Conservation (phyloP, 2,888 invertebrate species). For the Acleris holmiana region DNA sequence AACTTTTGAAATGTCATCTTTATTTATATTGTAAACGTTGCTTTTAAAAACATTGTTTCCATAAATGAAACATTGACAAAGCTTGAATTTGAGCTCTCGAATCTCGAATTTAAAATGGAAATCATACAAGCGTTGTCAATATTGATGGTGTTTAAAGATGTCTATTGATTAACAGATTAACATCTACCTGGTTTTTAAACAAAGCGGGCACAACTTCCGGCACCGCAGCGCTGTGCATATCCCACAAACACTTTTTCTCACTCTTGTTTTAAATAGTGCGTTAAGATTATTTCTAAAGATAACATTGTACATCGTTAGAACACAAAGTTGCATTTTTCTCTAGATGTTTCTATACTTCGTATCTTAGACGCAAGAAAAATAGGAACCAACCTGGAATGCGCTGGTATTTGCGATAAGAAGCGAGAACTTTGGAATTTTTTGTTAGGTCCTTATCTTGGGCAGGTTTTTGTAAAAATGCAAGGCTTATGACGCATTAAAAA, state of each 20-base stretch:
- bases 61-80: conserved; percentile 1
- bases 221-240: conserved; percentile 26
- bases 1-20: not conserved
- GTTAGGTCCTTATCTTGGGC: conserved; percentile 51
- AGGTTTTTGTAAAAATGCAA: conserved; percentile 52
- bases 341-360: conserved; percentile 46
- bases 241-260: conserved; percentile 37
- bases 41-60: not conserved
- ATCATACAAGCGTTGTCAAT: conserved; percentile 27
- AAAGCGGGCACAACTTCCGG: conserved; percentile 35
- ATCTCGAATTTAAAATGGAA: conserved; percentile 20
- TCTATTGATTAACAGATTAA: conserved; percentile 36
- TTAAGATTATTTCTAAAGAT: conserved; percentile 43
- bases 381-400: conserved; percentile 48
- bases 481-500: conserved; percentile 50
- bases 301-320: conserved; percentile 39
- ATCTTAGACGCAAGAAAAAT: conserved; percentile 58
- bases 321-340: conserved; percentile 37
- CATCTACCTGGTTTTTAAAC: conserved; percentile 33
- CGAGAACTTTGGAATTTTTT: conserved; percentile 52
- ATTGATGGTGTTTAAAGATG: conserved; percentile 33
- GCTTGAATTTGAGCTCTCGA: too few species aligned
- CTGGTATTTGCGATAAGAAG: conserved; percentile 52
- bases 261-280: conserved; percentile 42
- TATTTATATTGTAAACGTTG: not conserved